Evolutionary conservation across 2,797 vertebrate species (phyloP).

Genomic region (Phataginus tricuspis): DNA sequence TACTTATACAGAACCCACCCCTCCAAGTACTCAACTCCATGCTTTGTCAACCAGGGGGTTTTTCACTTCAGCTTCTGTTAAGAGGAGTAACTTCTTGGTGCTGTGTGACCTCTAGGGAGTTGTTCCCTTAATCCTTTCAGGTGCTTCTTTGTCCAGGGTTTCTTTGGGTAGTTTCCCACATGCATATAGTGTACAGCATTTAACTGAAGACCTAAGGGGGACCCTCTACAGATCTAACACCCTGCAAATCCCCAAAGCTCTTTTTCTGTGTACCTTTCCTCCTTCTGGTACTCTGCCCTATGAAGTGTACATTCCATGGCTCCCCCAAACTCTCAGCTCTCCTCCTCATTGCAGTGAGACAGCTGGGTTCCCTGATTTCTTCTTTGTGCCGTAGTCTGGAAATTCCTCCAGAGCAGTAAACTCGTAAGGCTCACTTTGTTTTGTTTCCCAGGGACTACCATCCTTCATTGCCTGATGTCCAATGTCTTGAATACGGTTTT

Average conservation of each 20-base stretch:
- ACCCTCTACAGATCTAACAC: not conserved
- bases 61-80: not conserved
- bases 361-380: not conserved
- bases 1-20: not conserved
- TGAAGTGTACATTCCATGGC: not conserved
- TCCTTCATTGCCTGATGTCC: not conserved
- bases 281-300: not conserved
- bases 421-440: not conserved
- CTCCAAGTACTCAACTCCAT: not conserved
- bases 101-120: not conserved
- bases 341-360: not conserved
- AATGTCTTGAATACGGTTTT: not conserved
- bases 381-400: not conserved
- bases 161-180: not conserved
- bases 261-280: not conserved
- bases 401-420: not conserved
- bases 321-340: not conserved
- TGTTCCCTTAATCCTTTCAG: not conserved
- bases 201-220: not conserved
- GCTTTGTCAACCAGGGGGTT: not conserved
- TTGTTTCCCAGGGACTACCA: not conserved
- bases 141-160: not conserved
- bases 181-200: not conserved
- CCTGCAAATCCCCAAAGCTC: not conserved
- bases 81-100: not conserved